Base-by-base conservation (phyloP, 2,888 invertebrate genomes). In the Thera obeliscata region DNA sequence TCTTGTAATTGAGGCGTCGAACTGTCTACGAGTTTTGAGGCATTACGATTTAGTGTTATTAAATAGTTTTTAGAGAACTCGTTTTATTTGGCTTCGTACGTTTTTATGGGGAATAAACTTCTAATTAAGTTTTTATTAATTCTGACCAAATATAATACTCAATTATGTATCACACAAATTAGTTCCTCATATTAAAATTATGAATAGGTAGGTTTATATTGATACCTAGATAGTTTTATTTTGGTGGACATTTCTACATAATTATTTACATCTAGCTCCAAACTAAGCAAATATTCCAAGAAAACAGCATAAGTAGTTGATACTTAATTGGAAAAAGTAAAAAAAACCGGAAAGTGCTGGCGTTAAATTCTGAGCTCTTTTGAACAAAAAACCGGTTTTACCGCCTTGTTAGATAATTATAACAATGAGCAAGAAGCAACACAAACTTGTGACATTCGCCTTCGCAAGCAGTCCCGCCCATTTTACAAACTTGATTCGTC, bases 401-500 rank as follows among this genome's bases (percentile, higher is more conserved):
- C 7, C 9, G 43, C 9, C 5, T 33, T 33, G 33, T 33, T 52
- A 3, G 2, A 33, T 2, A 33, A 2, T 6, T 52, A 12, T 11
- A 54, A 46, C n/a, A 55, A 11, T 38, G 11, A 22, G 11, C 8
- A 6, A 46, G 33, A 56, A 67, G 36, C 50, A 43, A 57, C 50
- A 61, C 59, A 43, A 67, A 49, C 33, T 33, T 50, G 68, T 68
- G 75, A 86, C 78, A 86, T 87, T 87, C 87, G 84, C 86, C 87
- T 87, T 79, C 83, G 76, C 82, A 86, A 84, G 84, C 80, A 84
- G 83, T 81, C 84, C 87, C 89, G 87, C 89, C 90, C 88, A 86
- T 90, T 89, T 89, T 87, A 77, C 82, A 85, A 88, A 86, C 85
- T 84, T 87, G 85, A 90, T 90, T 90, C 87, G 88, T 89, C 88